Base-by-base conservation (phyloP, 2,888 invertebrate species). In the Monopis laevigella region DNA sequence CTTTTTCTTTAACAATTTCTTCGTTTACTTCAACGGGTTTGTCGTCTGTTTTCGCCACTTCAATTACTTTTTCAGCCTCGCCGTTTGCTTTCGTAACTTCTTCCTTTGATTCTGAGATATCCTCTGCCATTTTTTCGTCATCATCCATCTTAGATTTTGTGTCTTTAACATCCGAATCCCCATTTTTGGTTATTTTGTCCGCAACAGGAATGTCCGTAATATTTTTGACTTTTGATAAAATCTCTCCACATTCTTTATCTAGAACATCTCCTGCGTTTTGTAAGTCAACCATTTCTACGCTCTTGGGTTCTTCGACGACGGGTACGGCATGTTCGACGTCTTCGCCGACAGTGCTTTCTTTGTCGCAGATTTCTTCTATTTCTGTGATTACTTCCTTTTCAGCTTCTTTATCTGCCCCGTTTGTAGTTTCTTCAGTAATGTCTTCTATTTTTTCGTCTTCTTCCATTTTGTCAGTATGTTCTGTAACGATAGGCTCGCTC, bases 211-310 rank as follows among this genome's bases (percentile, higher is more conserved):
- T 54, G 44, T 73, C 74, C 3, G 78, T 78, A 21, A 80, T 75
- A 52, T 73, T 63, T 48, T 78, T 67, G 4, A 82, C 78, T 51
- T 80, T 81, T 1, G 73, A 74, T 14, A 82, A 48, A 43, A 82
- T 77, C 48, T 80, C 81, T 45, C 72, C 74, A 47, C 82, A 82
- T 56, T 81, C 80, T 47, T 78, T 80, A 45, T 78, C 78, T 12
- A 82, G 55, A 2, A 70, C 75, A 35, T 72, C 69, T 2, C 73
- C 71, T 12, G 66, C 75, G 46, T 68, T 73, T 49, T 71, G 62
- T 17, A 77, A 52, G 1, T 67, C 68, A 45, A 73, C 77, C 50
- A 75, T 65, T 41, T 74, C 77, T 17, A 43, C 46, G 28, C 51
- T 48, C 1, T 54, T 40, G 2, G 73, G 71, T 50, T 78, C 77